phyloP scores from a whole-genome alignment of 2,888 invertebrate species.

The Ectemnius cavifrons region DNA sequence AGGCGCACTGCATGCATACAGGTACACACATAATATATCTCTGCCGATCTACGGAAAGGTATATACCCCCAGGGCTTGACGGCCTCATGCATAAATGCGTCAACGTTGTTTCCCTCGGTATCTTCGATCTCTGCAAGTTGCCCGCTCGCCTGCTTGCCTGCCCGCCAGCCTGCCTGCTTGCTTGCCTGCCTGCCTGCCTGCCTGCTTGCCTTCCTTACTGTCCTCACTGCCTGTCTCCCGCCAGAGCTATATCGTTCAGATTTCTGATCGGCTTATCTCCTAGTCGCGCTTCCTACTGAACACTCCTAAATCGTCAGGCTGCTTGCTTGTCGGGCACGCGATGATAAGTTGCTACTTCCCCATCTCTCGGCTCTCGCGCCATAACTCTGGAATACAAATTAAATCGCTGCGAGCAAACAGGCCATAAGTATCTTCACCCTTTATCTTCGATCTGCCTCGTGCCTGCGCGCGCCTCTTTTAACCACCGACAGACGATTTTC shows the following conservation, averaged over 20 bases:
- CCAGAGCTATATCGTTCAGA: slow-evolving; percentile 39
- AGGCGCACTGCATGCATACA: slow-evolving; percentile 38
- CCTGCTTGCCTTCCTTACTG: too few relatives aligned
- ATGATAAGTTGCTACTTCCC: slow-evolving; percentile 6
- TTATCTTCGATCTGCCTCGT: slow-evolving; percentile 24
- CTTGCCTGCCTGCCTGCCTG: neutral
- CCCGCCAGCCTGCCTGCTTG: neutral
- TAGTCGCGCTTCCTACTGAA: slow-evolving; percentile 32
- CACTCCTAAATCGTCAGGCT: slow-evolving; percentile 33
- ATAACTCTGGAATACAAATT: slow-evolving; percentile 32
- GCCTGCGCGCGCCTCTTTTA: neutral
- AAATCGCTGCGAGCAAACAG: slow-evolving; percentile 31
- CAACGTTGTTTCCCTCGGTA: slow-evolving; percentile 55
- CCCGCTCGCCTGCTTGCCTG: too few relatives aligned
- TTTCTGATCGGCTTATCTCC: slow-evolving; percentile 49
- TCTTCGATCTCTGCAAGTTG: slow-evolving; percentile 49
- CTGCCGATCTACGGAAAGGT: slow-evolving; percentile 56
- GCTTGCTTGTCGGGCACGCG: neutral
- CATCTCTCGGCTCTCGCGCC: neutral
- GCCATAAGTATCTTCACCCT: slow-evolving; percentile 9
- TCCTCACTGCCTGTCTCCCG: slow-evolving; percentile 27
- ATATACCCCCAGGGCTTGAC: slow-evolving; percentile 53
- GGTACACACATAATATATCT: slow-evolving; percentile 51
- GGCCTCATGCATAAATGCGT: slow-evolving; percentile 65
- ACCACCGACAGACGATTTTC: neutral